Percentiles rank a stretch among this genome's conserved stretches.
phyloP scores from a whole-genome alignment of 2,888 invertebrate genomes.

The Melanotus villosus region DNA sequence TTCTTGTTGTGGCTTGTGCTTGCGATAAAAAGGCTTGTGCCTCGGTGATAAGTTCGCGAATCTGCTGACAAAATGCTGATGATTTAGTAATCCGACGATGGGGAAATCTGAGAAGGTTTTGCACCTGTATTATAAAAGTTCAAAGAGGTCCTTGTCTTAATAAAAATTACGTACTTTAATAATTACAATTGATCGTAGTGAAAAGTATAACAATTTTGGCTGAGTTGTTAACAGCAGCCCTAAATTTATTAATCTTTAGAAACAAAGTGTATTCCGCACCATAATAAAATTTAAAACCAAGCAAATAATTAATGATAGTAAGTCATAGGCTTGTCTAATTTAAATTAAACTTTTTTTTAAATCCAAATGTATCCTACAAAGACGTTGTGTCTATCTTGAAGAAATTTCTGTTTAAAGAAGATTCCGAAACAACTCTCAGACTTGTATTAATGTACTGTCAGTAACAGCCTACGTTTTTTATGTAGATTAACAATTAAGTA shows the following conservation, averaged over 20 bases:
- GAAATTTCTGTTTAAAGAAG: not conserved
- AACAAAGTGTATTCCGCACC: no score
- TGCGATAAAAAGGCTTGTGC: constrained; percentile 31
- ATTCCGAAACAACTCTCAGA: not conserved
- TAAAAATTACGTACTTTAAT: not conserved
- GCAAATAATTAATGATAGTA: not conserved
- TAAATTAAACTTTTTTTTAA: no score
- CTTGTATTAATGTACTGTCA: constrained; percentile 17
- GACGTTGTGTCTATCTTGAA: not conserved
- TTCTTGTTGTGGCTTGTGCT: constrained; percentile 35
- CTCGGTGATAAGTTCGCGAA: constrained; percentile 17
- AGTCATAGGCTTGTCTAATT: not conserved
- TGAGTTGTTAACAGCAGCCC: no score
- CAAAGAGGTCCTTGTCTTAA: constrained; percentile 28
- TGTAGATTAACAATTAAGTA: constrained; percentile 9
- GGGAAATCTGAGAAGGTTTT: constrained; percentile 32
- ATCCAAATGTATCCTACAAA: no score
- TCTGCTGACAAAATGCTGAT: constrained; percentile 38
- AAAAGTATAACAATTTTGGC: no score
- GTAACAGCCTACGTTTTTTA: constrained; percentile 9
- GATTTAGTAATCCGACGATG: constrained; percentile 15
- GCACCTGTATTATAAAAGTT: constrained; percentile 37
- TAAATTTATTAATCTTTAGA: no score
- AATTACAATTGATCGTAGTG: no score
- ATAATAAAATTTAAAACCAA: no score